These are phyloP conservation scores for Harpalus rufipes DNA, from an alignment of 2,888 invertebrate genomes.

Conservation along the genomic window DNA sequence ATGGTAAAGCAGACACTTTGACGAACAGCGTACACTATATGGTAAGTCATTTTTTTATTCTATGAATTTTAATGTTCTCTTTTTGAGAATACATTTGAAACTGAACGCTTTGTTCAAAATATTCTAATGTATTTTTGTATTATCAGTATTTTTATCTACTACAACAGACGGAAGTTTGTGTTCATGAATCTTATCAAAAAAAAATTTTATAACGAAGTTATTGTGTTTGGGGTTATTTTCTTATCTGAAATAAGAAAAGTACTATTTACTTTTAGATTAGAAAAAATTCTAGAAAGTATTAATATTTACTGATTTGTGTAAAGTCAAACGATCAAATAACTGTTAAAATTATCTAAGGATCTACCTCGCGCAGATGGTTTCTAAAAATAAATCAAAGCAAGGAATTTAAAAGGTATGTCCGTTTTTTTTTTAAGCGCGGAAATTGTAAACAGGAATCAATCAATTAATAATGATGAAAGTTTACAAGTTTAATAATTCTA, in stretches of 20 bases:
- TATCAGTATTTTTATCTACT: constrained; percentile 69
- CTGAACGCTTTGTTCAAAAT: constrained; percentile 27
- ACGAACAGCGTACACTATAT: constrained; percentile 77
- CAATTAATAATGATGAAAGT: constrained; percentile 15
- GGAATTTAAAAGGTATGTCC: not conserved
- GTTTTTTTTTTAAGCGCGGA: not conserved
- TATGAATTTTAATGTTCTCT: too few species aligned
- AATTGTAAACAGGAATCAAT: not conserved
- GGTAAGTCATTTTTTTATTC: constrained; percentile 74
- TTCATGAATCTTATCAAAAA: constrained; percentile 10
- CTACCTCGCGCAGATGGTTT: not conserved
- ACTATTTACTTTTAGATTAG: not conserved
- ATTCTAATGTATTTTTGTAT: constrained; percentile 10
- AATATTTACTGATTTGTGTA: constrained; percentile 7
- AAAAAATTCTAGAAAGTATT: constrained; percentile 12
- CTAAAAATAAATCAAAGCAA: constrained; percentile 33
- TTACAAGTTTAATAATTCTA: not conserved
- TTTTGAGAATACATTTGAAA: not conserved
- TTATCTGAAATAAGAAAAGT: not conserved
- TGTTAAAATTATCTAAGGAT: not conserved
- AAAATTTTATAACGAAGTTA: not conserved
- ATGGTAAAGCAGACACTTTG: constrained; percentile 69
- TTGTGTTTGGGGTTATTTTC: not conserved
- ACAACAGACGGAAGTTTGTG: not conserved
- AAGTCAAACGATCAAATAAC: not conserved